phyloP scores from a whole-genome alignment of 2,888 invertebrate genomes.

The Neoascia interrupta region DNA sequence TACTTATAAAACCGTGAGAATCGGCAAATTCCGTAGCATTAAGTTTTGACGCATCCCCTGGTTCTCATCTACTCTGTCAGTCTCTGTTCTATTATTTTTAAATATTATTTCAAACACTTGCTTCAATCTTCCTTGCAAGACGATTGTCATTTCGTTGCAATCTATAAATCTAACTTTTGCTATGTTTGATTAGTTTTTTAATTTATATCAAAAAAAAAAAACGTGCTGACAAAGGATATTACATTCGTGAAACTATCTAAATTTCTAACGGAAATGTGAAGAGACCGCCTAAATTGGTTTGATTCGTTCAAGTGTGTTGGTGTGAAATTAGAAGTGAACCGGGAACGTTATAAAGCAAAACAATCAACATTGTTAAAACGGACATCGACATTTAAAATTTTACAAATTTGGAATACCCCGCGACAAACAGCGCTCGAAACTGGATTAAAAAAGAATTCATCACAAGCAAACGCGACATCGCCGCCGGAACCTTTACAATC shows the following conservation, averaged over 20 bases:
- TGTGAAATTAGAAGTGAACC: conserved; percentile 37
- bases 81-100: conserved; percentile 33
- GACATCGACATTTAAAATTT: conserved; percentile 9
- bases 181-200: conserved; percentile 11
- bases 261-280: conserved; percentile 56
- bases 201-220: conserved; percentile 2
- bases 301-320: conserved; percentile 28
- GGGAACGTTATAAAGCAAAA: conserved; percentile 4
- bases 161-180: background rate
- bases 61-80: conserved; percentile 60
- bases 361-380: conserved; percentile 3
- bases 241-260: conserved; percentile 5
- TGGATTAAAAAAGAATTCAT: conserved; percentile 37
- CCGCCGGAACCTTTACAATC: conserved; percentile 29
- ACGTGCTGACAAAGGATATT: too few species aligned
- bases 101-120: conserved; percentile 24
- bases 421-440: conserved; percentile 10
- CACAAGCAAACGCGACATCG: conserved; percentile 20
- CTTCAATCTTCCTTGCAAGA: conserved; percentile 14
- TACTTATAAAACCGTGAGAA: conserved; percentile 65
- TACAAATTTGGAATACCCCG: conserved; percentile 1
- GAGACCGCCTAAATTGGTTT: conserved; percentile 32
- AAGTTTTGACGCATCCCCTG: conserved; percentile 61
- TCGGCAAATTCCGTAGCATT: conserved; percentile 51
- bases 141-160: conserved; percentile 5